Evolutionary conservation across 2,113 vertebrate species (phyloP), one percentile per base, ranked within the genome.

Genomic region (Hippotragus niger): DNA sequence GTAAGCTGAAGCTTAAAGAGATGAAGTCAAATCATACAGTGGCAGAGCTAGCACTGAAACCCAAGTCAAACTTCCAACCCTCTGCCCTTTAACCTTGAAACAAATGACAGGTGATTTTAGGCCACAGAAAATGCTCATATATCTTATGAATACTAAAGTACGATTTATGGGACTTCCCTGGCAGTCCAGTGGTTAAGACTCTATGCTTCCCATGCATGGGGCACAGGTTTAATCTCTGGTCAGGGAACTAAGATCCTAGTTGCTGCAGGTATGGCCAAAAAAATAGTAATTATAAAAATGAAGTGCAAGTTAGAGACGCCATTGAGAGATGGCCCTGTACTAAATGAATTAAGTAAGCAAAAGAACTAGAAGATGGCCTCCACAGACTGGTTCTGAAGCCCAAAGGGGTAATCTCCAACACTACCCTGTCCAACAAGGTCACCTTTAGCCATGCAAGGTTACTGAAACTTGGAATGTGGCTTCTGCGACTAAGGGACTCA

Each of bases 51-150:
- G 40, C 6, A 71, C 43, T 19, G 11, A 62, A 93, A 81, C 23
- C 33, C 43, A 78, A 33, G 27, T 55, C 50, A 60, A 45, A 82
- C 83, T 89, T 89, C 91, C 43, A 86, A 45, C 50, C 74, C 53
- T 52, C 85, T 52, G 52, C 29, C 53, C 45, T 89, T 86, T 74
- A 58, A 60, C 33, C 88, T 83, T 40, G 80, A 97, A 92, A 93
- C 31, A 93, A 84, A 95, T 9, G 27, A 58, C 17, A n/a, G 31
- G 17, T 27, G 45, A 64, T 80, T 60, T 93, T 27, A 71, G 43
- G 43, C 17, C 90, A 80, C 0, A 60, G 19, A 74, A 92, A 91
- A 88, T 29, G n/a, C 25, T 53, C 33, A 7, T 13, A 2, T 43
- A 82, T 62, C 88, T 92, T 88, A 82, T 7, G 12, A 89, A 90